These are phyloP conservation scores for Alviniconcha strummeri DNA, from an alignment of 2,888 invertebrate genomes.

Conservation along the genomic window DNA sequence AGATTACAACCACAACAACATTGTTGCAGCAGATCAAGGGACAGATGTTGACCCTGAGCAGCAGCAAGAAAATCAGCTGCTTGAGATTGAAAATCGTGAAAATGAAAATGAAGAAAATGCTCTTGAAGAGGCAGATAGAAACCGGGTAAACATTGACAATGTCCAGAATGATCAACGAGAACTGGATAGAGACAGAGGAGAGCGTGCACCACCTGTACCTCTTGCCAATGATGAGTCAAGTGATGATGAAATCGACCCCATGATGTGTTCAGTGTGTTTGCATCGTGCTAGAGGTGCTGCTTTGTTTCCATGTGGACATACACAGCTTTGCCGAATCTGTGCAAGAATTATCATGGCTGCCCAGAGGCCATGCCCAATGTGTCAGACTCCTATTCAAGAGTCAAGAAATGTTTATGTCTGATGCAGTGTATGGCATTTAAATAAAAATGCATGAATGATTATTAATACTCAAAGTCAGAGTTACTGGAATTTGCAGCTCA, in stretches of 20 bases:
- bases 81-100: conserved; percentile 45
- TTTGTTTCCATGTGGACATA: conserved; percentile 40
- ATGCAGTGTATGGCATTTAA: neutral
- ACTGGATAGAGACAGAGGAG: conserved; percentile 21
- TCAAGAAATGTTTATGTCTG: conserved; percentile 21
- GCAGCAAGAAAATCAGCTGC: conserved; percentile 33
- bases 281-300: conserved; percentile 32
- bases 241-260: conserved; percentile 33
- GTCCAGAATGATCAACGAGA: conserved; percentile 40
- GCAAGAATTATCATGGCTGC: conserved; percentile 27
- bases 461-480: no score
- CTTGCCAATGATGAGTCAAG: conserved; percentile 21
- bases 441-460: no score
- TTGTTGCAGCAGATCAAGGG: conserved; percentile 30
- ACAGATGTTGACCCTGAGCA: conserved; percentile 32
- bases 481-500: no score
- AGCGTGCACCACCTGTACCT: neutral
- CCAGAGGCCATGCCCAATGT: conserved; percentile 30
- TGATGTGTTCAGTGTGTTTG: conserved; percentile 34
- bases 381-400: conserved; percentile 31
- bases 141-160: conserved; percentile 41
- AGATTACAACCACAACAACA: neutral
- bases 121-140: conserved; percentile 48
- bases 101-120: conserved; percentile 51
- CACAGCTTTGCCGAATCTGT: conserved; percentile 37